Percentiles rank a stretch among this genome's conserved stretches.
phyloP scores from a whole-genome alignment of 2,113 vertebrate genomes.

The Anhinga rufa region DNA sequence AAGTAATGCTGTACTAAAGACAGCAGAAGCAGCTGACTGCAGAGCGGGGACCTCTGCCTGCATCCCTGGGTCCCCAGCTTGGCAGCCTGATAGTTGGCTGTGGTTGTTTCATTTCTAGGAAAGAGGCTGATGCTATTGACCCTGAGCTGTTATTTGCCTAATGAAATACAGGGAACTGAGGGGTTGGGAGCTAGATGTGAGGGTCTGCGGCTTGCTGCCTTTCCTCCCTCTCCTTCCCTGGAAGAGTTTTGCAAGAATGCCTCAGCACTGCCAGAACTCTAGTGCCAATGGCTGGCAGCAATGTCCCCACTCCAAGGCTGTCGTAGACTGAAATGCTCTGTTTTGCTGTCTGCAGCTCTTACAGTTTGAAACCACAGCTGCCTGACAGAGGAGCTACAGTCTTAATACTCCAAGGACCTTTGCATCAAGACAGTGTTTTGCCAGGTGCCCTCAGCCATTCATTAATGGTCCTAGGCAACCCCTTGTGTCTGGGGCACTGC shows the following conservation, averaged over 20 bases:
- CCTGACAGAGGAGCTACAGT: background rate
- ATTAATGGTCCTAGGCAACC: background rate
- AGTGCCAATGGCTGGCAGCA: background rate
- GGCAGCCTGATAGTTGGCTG: background rate
- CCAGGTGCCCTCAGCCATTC: background rate
- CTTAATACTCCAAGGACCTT: background rate
- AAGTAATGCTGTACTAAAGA: background rate
- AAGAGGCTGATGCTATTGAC: slow-evolving; percentile 37
- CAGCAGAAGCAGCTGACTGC: background rate
- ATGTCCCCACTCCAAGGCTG: background rate
- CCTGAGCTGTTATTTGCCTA: slow-evolving; percentile 23
- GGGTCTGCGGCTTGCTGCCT: background rate
- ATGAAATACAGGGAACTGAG: slow-evolving; percentile 15
- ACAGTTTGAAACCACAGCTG: background rate
- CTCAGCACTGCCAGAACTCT: background rate
- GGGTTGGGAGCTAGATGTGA: background rate
- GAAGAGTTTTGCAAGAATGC: background rate
- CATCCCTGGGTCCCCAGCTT: background rate
- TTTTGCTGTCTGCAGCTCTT: background rate
- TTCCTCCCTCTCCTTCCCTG: background rate
- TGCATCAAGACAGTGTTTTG: background rate
- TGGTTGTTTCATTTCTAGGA: slow-evolving; percentile 38
- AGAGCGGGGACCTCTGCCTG: background rate
- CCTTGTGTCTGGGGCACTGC: accelerated
- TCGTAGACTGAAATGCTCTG: background rate